Percentiles rank a stretch among this genome's conserved stretches.
phyloP scores from a whole-genome alignment of 2,113 vertebrate genomes.

The Cryptotis parvus region DNA sequence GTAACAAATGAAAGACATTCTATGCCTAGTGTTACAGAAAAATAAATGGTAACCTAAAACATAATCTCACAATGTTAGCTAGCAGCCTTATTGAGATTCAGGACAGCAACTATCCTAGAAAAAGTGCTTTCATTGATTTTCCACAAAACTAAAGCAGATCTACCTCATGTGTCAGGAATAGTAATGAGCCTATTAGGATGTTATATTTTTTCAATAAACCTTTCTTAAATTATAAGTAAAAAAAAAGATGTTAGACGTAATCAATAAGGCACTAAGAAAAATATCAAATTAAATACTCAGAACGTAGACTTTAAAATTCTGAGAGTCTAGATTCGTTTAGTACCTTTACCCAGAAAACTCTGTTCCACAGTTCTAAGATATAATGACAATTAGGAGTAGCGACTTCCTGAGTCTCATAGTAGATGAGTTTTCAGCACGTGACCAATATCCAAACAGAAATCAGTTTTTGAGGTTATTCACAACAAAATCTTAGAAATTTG shows the following conservation, averaged over 20 bases:
- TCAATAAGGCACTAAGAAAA: not conserved
- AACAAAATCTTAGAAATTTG: not conserved
- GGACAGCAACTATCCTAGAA: slow-evolving; percentile 77
- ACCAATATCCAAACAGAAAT: slow-evolving; percentile 3
- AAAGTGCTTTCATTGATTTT: slow-evolving; percentile 72
- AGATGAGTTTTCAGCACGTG: slow-evolving; percentile 4
- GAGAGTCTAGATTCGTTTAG: not conserved
- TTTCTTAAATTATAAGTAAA: not conserved
- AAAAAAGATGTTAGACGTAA: no score
- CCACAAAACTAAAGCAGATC: slow-evolving; percentile 66
- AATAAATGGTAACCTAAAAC: slow-evolving; percentile 50
- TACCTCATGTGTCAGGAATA: slow-evolving; percentile 74
- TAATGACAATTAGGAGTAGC: slow-evolving; percentile 17
- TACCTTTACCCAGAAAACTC: slow-evolving; percentile 41
- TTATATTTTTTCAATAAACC: slow-evolving; percentile 52
- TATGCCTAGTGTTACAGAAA: not conserved
- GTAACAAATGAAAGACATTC: slow-evolving; percentile 13
- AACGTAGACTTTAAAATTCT: slow-evolving; percentile 19
- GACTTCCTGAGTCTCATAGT: not conserved
- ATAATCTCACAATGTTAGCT: slow-evolving; percentile 59
- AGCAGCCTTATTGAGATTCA: slow-evolving; percentile 77
- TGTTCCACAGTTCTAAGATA: not conserved
- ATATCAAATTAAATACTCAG: not conserved
- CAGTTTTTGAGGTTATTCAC: not conserved
- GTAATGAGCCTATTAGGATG: slow-evolving; percentile 63